Evolutionary conservation across 2,113 vertebrate genomes (phyloP).

Genomic region (Excalfactoria chinensis): DNA sequence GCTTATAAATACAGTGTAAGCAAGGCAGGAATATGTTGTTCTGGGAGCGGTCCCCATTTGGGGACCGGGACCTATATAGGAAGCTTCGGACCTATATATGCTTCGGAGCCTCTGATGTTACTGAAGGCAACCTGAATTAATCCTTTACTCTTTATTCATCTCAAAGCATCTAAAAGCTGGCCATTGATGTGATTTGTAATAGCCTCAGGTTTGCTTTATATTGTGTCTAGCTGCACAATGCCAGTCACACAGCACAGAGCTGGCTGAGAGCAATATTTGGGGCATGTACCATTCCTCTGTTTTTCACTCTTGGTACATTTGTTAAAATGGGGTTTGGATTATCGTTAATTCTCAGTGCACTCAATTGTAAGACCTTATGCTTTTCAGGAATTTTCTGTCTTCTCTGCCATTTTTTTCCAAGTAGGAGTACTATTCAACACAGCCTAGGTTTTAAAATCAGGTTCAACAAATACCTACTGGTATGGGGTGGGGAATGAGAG

Average conservation of each 20-base stretch:
- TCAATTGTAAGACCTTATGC: background rate
- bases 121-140: background rate
- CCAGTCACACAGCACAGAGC: background rate
- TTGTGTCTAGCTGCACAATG: background rate
- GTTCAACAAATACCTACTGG: background rate
- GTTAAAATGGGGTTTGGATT: background rate
- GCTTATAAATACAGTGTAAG: background rate
- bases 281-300: accelerated
- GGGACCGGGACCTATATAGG: background rate
- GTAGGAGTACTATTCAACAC: background rate
- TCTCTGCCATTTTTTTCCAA: background rate
- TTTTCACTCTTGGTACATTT: background rate
- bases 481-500: background rate
- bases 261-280: background rate
- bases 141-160: background rate
- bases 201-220: background rate
- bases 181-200: background rate
- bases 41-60: background rate
- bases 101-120: background rate
- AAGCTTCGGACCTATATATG: no score
- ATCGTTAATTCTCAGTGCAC: background rate
- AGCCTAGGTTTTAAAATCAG: background rate
- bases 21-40: background rate
- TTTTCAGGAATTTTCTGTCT: background rate
- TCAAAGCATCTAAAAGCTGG: background rate